A percentile compares a stretch with the other conserved stretches of the same genome.
Evolutionary conservation across 2,888 invertebrate genomes (phyloP).

Genomic region (Lamproptera curius): DNA sequence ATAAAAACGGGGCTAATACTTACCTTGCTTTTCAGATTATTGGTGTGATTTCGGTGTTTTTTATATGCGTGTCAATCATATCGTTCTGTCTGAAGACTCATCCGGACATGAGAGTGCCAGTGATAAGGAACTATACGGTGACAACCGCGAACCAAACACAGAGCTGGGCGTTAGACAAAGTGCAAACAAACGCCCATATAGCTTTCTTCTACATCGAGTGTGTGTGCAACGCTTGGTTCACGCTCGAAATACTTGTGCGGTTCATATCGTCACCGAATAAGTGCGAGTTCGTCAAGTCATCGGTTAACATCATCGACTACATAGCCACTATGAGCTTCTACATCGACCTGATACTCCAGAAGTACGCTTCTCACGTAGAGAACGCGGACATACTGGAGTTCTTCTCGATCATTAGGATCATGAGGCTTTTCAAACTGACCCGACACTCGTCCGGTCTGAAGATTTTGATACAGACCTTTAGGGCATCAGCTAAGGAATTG

Average conservation of each 20-base stretch:
- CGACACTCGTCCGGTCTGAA: constrained; percentile 98
- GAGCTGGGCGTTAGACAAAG: constrained; percentile 92
- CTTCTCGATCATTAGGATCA: constrained; percentile 97
- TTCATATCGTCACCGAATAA: constrained; percentile 97
- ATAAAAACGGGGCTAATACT: too few relatives aligned
- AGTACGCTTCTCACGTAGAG: constrained; percentile 93
- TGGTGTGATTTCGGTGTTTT: constrained; percentile 98
- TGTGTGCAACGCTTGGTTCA: constrained; percentile 99
- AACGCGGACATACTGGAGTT: constrained; percentile 98
- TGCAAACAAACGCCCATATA: constrained; percentile 96
- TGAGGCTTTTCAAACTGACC: constrained; percentile 97
- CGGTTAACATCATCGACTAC: constrained; percentile 99
- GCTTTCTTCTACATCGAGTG: constrained; percentile 99
- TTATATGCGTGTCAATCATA: constrained; percentile 99
- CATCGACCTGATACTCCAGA: constrained; percentile 93
- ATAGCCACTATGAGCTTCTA: constrained; percentile 99
- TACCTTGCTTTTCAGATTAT: constrained; percentile 89
- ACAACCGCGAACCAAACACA: constrained; percentile 85
- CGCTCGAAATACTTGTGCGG: constrained; percentile 95
- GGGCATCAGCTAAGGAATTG: constrained; percentile 97
- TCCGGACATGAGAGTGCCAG: constrained; percentile 97
- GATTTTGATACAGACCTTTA: constrained; percentile 98
- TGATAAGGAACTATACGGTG: constrained; percentile 89
- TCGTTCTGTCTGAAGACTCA: constrained; percentile 99
- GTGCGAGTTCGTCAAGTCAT: constrained; percentile 95